Base-by-base conservation (phyloP, 2,113 vertebrate species). In the Uropsilus gracilis region DNA sequence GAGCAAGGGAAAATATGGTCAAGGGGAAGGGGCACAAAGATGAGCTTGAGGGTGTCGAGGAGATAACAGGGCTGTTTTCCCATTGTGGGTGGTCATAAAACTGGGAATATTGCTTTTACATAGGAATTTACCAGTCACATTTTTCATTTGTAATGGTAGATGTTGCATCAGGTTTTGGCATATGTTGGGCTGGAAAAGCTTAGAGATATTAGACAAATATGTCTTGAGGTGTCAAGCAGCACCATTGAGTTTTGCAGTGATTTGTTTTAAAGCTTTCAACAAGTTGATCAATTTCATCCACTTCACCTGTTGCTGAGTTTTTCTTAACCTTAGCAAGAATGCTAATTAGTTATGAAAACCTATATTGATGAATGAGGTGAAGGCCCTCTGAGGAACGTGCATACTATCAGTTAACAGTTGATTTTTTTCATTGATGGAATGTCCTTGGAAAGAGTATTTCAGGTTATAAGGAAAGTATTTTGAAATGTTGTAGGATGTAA, bases 271-370 rank as follows among this genome's bases (percentile, higher is more conserved):
- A 68, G 17, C 22, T 97, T 97, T 90, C 86, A 83, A 1, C 84
- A 97, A 69, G 26, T 72, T 66, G 76, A 95, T 95, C 91, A 0
- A 0, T 76, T 95, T 93, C 94, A 44, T 53, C 61, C n/a, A 50
- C 68, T 89, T 95, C 91, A 76, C 94, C 88, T 97, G 90, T 77
- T 63, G 10, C 57, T 85, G 76, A 69, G 64, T 96, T 96, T 46
- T 34, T 78, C 69, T 72, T 66, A 81, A 95, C 84, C 78, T 90
- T 86, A 87, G 94, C 50, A 96, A 91, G 87, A 90, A 92, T 59
- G 34, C 71, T 81, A 92, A 95, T 95, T 87, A 91, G 50, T 95
- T 92, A 91, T 86, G 96, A 97, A 96, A 97, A 94, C 20, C 26
- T 76, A 13, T 96, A 82, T 95, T 86, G 97, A 95, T 69, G 94